Conservation (phyloP, 2,888 invertebrate species). For the Epistrophe eligans region DNA sequence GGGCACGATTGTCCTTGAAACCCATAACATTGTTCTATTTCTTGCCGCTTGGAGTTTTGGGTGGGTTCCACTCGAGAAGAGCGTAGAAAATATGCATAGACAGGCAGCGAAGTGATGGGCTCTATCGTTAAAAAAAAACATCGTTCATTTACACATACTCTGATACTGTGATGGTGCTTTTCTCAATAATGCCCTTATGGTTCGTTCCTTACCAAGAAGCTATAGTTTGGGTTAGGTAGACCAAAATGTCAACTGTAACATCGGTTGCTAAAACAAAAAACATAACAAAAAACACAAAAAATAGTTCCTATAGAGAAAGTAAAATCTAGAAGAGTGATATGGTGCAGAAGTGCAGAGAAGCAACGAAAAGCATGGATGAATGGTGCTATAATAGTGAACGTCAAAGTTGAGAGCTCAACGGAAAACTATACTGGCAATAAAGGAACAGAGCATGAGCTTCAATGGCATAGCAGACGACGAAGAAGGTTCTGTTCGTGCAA, state of each 20-base stretch:
- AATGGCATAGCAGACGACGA: conserved; percentile 35
- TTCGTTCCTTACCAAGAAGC: conserved; percentile 35
- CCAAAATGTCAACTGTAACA: conserved; percentile 70
- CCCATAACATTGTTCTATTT: conserved; percentile 46
- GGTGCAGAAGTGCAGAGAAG: conserved; percentile 48
- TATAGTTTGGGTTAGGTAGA: conserved; percentile 11
- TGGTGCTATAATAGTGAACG: conserved; percentile 69
- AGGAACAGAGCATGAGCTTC: conserved; percentile 16
- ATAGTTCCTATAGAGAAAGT: conserved; percentile 12
- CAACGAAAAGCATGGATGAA: conserved; percentile 57
- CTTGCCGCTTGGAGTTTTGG: conserved; percentile 36
- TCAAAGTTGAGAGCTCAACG: conserved; percentile 65
- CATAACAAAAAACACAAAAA: conserved; percentile 2
- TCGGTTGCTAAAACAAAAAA: conserved; percentile 69
- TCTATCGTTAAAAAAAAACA: conserved; percentile 31
- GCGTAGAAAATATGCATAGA: conserved; percentile 67
- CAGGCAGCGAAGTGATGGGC: conserved; percentile 66
- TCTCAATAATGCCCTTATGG: conserved; percentile 52
- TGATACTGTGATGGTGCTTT: conserved; percentile 46
- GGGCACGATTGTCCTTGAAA: conserved; percentile 69
- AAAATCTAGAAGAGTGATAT: conserved; percentile 55
- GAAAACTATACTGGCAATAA: conserved; percentile 35
- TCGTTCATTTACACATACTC: conserved; percentile 13
- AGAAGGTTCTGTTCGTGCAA: conserved; percentile 76
- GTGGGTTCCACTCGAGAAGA: conserved; percentile 32